A percentile compares a stretch with the other conserved stretches of the same genome.
phyloP scores from a whole-genome alignment of 2,797 vertebrate species.

The Eulemur rubriventer region DNA sequence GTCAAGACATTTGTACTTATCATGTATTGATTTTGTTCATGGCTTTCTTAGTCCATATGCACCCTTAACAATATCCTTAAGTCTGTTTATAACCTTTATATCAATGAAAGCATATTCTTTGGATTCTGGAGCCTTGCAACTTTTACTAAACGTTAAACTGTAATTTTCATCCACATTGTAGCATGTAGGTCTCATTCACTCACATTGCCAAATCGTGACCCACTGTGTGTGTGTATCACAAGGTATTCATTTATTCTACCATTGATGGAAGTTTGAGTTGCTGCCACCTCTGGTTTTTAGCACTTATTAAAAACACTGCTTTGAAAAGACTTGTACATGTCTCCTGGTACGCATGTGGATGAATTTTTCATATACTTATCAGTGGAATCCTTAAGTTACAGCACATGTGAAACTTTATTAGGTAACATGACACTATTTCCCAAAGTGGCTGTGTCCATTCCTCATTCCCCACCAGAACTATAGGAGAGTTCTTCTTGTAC shows the following conservation, averaged over 20 bases:
- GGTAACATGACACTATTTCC: neutral
- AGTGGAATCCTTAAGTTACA: neutral
- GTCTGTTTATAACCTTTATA: neutral
- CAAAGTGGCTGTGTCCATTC: neutral
- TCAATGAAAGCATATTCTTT: neutral
- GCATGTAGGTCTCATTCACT: neutral
- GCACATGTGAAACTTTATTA: neutral
- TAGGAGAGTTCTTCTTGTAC: neutral
- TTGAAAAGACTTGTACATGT: neutral
- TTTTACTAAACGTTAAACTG: neutral
- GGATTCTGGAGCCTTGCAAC: neutral
- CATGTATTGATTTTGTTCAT: neutral
- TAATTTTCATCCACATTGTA: neutral
- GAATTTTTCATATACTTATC: neutral
- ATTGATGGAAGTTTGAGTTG: neutral
- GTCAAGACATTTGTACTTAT: neutral
- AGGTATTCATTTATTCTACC: neutral
- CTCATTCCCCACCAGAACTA: neutral
- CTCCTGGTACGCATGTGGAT: neutral
- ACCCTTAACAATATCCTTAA: neutral
- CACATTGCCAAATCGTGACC: neutral
- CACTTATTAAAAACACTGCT: neutral
- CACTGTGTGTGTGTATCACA: rapidly evolving
- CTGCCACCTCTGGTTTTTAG: neutral
- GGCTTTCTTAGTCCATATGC: neutral